Conservation (phyloP, 2,113 vertebrate genomes). For the human (Homo sapiens) region DNA sequence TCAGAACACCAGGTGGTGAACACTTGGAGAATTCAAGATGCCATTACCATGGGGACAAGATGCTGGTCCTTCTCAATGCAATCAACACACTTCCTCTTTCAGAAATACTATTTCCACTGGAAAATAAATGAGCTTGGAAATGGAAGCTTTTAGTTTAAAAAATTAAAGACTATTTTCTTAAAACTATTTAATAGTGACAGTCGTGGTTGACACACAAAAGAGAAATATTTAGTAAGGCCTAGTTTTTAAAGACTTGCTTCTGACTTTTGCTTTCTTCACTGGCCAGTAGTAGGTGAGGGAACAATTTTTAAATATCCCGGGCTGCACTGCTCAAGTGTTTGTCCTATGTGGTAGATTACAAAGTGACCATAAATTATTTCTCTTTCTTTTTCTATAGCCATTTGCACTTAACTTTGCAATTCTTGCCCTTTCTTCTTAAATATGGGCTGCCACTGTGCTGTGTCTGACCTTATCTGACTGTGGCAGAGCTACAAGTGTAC, state of each 20-base stretch:
- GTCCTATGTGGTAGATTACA: background rate
- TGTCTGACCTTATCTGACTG: background rate
- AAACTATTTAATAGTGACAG: conserved; percentile 25
- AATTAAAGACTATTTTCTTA: conserved; percentile 32
- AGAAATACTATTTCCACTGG: conserved; percentile 44
- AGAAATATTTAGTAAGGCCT: background rate
- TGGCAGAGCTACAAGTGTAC: background rate
- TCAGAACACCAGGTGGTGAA: conserved; percentile 64
- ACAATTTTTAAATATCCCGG: background rate
- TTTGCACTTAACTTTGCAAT: background rate
- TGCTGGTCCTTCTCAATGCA: conserved; percentile 50
- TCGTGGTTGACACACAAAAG: background rate
- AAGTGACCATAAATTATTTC: background rate
- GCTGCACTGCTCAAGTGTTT: background rate
- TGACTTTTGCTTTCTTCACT: background rate
- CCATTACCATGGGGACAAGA: conserved; percentile 74
- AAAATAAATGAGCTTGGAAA: conserved; percentile 65
- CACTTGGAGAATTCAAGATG: conserved; percentile 63
- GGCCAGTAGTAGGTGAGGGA: background rate
- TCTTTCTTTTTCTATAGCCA: background rate
- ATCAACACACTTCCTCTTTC: conserved; percentile 65
- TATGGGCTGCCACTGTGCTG: background rate
- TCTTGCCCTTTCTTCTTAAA: background rate
- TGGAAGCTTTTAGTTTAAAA: conserved; percentile 47
- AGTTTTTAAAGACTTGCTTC: conserved; percentile 4